Evolutionary conservation across 2,113 vertebrate genomes (phyloP), one percentile per base, ranked within the genome.

Genomic region (Hippopotamus amphibius): DNA sequence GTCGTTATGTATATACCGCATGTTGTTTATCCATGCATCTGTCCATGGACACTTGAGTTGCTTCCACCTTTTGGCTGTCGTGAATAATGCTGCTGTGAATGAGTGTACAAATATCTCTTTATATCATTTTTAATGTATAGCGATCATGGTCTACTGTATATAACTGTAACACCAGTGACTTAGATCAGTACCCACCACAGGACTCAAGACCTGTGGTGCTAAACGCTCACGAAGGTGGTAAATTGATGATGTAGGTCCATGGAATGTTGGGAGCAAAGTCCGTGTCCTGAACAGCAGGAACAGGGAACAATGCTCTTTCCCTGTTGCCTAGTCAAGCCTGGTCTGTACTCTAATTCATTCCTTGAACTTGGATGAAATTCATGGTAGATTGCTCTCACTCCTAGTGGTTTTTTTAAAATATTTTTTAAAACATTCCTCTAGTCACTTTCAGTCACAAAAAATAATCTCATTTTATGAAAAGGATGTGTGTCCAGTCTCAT

Each of bases 171-270:
- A 41, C 4, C 57, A 63, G 26, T 53, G 77, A 15, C 46, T n/a
- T 37, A 2, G 2, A 3, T 41, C 43, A 55, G 5, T 30, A 4
- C 2, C 50, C 5, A 13, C 41, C 57, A 12, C 28, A 57, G 3
- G 37, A 69, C 61, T 26, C 41, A 6, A 48, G 26, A 12, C 30
- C n/a, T 11, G 0, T 21, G 0, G 17, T 11, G 22, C 30, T 48
- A 22, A 41, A 3, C 24, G 30, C 61, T 79, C 53, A 22, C 0
- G 0, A 33, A 80, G 76, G 79, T 50, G 19, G 17, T n/a, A 0
- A 9, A 3, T 43, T 1, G 3, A 5, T 43, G 15, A 33, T 21
- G 9, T 0, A 7, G 8, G 43, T 41, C 30, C 7, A 0, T 15
- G 37, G 24, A 17, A 33, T 2, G 7, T 10, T 63, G 55, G 16